Percentiles rank a stretch among this genome's conserved stretches.
phyloP scores from a whole-genome alignment of 2,888 invertebrate genomes.

The Molanna angustata region DNA sequence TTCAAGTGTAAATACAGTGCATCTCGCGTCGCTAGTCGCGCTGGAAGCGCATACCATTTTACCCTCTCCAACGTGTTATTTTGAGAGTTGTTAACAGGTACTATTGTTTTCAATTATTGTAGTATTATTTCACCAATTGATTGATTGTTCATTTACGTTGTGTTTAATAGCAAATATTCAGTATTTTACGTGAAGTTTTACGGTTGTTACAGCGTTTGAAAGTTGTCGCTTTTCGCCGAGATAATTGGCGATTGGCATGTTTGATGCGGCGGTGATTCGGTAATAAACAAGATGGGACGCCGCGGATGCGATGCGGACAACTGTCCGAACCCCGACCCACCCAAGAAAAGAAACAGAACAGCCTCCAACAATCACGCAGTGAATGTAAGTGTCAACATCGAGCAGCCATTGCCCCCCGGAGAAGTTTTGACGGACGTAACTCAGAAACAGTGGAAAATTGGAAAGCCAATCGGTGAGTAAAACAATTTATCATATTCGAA shows the following conservation, averaged over 20 bases:
- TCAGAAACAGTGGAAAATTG: conserved; percentile 83
- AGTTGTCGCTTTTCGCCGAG: too few relatives aligned
- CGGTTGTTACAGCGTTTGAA: background rate
- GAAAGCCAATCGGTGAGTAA: conserved; percentile 75
- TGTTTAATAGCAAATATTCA: background rate
- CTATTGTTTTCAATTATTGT: conserved; percentile 5
- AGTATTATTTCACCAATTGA: background rate
- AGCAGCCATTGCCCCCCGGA: conserved; percentile 60
- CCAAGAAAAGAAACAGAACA: conserved; percentile 46
- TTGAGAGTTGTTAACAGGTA: conserved; percentile 24
- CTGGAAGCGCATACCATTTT: conserved; percentile 13
- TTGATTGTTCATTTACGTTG: background rate
- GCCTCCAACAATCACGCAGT: conserved; percentile 31
- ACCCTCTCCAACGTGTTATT: conserved; percentile 22
- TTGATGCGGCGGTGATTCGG: too few relatives aligned
- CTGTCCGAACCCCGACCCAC: conserved; percentile 40
- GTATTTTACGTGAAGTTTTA: background rate
- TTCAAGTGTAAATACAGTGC: too few relatives aligned
- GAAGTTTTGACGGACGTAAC: conserved; percentile 77
- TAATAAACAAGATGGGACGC: conserved; percentile 25
- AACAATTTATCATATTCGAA: too few relatives aligned
- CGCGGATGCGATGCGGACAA: conserved; percentile 39
- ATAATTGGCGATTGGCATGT: too few relatives aligned
- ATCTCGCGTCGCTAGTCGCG: too few relatives aligned
- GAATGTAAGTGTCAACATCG: conserved; percentile 47